Evolutionary conservation across 1,140 invertebrate species (phyloP), one percentile per base, ranked within the genome.

Genomic region (Samia ricini): DNA sequence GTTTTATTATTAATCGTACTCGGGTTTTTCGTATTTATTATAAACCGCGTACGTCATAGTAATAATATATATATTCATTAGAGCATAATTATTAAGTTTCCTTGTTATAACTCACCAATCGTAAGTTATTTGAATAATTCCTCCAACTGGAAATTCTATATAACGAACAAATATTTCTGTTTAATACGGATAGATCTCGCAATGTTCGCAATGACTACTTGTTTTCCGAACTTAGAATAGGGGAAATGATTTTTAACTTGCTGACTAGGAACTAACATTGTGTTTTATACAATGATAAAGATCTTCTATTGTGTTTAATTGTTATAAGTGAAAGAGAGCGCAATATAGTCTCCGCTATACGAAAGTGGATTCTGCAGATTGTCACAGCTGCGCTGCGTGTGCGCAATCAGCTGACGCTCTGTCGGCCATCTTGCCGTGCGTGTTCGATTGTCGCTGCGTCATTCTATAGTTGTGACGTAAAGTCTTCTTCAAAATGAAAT

Each of bases 361-460:
- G 58, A 42, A 56, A 42, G 56, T 59, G 50, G 60, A 24, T 24
- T 48, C 54, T 42, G 51, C 66, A 52, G 21, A 57, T 55, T 59
- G 66, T 63, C 65, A 71, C 69, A 68, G 66, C 69, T 69, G 68
- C 73, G 76, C 64, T 80, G 82, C 73, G 72, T 77, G 79, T 73
- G 79, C 78, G 80, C 81, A 69, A 88, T 89, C 87, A 89, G 87
- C 87, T 89, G 87, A 89, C 85, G 81, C 71, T 60, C 69, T 78
- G 83, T 75, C 81, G 72, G 87, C 87, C 87, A 89, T 89, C 81
- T 89, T 88, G 84, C 75, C 73, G 74, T 81, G 79, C 76, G 79
- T 79, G 76, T 64, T 77, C 76, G 66, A 77, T 79, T 82, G 77
- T 83, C 72, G 79, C 64, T 79, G 83, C 87, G 85, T 88, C 85